Base-by-base conservation (phyloP, 1,140 invertebrate species). In the Helicoverpa zea region DNA sequence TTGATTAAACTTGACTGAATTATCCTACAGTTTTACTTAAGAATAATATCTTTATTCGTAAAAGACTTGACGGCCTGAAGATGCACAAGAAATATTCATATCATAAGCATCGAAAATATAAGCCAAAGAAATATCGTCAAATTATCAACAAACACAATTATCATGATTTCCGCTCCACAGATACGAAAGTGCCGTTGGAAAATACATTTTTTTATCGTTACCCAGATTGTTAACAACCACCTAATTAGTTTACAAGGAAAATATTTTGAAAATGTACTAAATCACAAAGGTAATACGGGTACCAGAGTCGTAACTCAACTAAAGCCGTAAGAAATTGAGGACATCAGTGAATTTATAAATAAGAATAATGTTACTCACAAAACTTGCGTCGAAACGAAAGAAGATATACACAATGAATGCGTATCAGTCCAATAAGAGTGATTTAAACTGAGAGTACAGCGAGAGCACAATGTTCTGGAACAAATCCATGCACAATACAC, bases 241-340 rank as follows among this genome's bases (percentile, higher is more conserved):
- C 66, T 58, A 61, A 61, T 49, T 75, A 61, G 13, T 14, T 49
- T 51, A 75, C 73, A 75, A 61, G 73, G 73, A 75, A 75, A 75
- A 75, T 51, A 75, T 75, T 61, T 75, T 49, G 56, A 75, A 73
- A 75, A 75, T 61, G 73, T 51, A 75, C 43, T 75, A 75, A 75
- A 75, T 75, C 73, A 75, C 73, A 49, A 75, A 63, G 16, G 49
- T 14, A 61, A 75, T 75, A 75, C 73, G 73, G 73, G 73, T 51
- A 51, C 43, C 43, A 75, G 43, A 66, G 66, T 75, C 73, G 43
- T 75, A 61, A 75, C 29, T 75, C 73, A 75, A 18, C 1, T 13
- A 54, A 13, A 52, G 1, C 49, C 11, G 49, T 51, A 54, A 14
- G 43, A 29, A 63, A 75, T 75, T 75, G 73, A 75, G 73, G 56